Evolutionary conservation across 1,140 invertebrate species (phyloP).

Genomic region (Batillaria attramentaria): DNA sequence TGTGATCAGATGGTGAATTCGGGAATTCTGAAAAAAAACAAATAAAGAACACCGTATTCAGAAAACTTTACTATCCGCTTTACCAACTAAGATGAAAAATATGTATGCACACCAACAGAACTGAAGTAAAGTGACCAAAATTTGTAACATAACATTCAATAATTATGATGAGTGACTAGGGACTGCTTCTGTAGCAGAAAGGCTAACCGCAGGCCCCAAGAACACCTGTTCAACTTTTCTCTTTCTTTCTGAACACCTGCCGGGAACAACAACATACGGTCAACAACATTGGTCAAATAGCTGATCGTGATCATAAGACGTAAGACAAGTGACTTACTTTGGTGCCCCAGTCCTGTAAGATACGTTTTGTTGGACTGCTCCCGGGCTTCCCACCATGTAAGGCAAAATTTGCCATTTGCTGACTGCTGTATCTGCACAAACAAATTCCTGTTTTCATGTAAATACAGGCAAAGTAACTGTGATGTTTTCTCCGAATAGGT

Average conservation of each 20-base stretch:
- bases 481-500: background rate
- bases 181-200: background rate
- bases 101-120: background rate
- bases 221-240: background rate
- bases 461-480: background rate
- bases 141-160: background rate
- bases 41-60: too few species aligned
- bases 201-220: background rate
- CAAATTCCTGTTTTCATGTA: background rate
- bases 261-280: background rate
- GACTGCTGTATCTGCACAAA: constrained; percentile 26
- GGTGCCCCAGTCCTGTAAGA: constrained; percentile 60
- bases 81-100: background rate
- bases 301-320: background rate
- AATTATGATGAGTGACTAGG: background rate
- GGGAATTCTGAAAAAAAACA: constrained; percentile 50
- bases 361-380: constrained; percentile 45
- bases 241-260: background rate
- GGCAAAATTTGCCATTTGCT: constrained; percentile 42
- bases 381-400: constrained; percentile 23
- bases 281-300: background rate
- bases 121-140: background rate
- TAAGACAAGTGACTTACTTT: background rate
- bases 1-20: constrained; percentile 54
- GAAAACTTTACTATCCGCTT: background rate